Base-by-base conservation (phyloP, 2,113 vertebrate species). In the Pardalotus punctatus region DNA sequence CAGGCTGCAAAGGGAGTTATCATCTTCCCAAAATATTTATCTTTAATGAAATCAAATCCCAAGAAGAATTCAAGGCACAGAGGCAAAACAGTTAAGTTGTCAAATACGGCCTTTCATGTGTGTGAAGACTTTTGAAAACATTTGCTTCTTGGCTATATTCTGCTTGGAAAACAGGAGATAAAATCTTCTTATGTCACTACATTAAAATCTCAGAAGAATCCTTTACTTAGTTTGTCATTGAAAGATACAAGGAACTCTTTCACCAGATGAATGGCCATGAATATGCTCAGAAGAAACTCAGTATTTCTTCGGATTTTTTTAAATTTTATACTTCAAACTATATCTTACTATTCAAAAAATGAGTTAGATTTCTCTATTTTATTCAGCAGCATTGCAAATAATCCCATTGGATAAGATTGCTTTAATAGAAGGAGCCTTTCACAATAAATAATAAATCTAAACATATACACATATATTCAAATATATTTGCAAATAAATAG, bases 31-130 rank as follows among this genome's bases (percentile, higher is more conserved):
- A 95, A 95, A 87, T 80, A 78, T 73, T 93, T 88, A 25, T 88
- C 76, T 92, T 66, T 50, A 78, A 57, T 50, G 48, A 94, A 95
- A 87, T 94, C 36, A 92, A 94, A 89, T 81, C 61, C 69, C 36
- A 61, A 53, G 57, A 77, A 91, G 64, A 78, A 84, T 89, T 45
- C 65, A 64, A 28, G 22, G 36, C 45, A 33, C 65, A 89, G 43
- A 89, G 48, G 69, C 31, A 81, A 94, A 94, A 53, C 0, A 2
- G 69, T 74, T 88, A 72, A 73, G 15, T 73, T 83, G 43, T 92
- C 88, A 93, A 86, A 62, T 62, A 60, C 1, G 16, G 48, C 24
- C 22, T 81, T 70, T 86, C 76, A 19, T 9, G 0, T 65, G 11
- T 65, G 24, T 60, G 20, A 85, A 60, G 84, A 25, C 38, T 56